These are phyloP conservation scores for Notospermus geniculatus DNA, from an alignment of 1,140 invertebrate species.

Conservation along the genomic window DNA sequence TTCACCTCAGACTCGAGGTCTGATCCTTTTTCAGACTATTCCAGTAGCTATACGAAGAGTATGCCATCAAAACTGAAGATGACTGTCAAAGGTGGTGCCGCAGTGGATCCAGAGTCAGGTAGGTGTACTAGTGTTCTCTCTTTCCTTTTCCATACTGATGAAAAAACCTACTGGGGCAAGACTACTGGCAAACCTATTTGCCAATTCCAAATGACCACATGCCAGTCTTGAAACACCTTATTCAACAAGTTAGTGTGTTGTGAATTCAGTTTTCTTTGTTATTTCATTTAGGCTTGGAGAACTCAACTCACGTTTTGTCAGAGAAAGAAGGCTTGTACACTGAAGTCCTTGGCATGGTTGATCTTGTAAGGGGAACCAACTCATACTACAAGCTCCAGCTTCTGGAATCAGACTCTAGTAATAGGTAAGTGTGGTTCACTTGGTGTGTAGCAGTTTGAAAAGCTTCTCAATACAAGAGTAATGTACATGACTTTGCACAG, in stretches of 20 bases:
- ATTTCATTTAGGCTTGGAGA: slow-evolving; percentile 62
- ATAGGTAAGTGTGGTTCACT: slow-evolving; percentile 57
- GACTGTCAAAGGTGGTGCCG: slow-evolving; percentile 78
- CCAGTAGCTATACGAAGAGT: slow-evolving; percentile 52
- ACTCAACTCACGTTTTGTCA: slow-evolving; percentile 76
- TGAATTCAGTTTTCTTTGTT: slow-evolving; percentile 5
- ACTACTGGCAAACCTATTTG: too few species aligned
- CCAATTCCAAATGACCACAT: too few species aligned
- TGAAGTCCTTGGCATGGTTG: slow-evolving; percentile 77
- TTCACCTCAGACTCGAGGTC: too few species aligned
- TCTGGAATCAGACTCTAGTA: slow-evolving; percentile 70
- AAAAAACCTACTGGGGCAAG: too few species aligned
- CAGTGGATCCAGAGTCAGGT: slow-evolving; percentile 84
- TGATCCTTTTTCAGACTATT: not conserved
- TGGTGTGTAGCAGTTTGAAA: too few species aligned
- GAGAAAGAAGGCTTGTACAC: slow-evolving; percentile 65
- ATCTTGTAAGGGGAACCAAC: slow-evolving; percentile 83
- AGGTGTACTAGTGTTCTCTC: not conserved
- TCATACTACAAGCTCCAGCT: slow-evolving; percentile 95
- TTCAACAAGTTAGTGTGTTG: slow-evolving; percentile 1
- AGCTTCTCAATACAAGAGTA: too few species aligned
- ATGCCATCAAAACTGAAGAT: slow-evolving; percentile 59
- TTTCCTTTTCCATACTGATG: too few species aligned
- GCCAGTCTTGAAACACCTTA: not conserved
- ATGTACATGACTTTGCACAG: too few species aligned